phyloP scores from a whole-genome alignment of 2,113 vertebrate species.

The Archilochus colubris region DNA sequence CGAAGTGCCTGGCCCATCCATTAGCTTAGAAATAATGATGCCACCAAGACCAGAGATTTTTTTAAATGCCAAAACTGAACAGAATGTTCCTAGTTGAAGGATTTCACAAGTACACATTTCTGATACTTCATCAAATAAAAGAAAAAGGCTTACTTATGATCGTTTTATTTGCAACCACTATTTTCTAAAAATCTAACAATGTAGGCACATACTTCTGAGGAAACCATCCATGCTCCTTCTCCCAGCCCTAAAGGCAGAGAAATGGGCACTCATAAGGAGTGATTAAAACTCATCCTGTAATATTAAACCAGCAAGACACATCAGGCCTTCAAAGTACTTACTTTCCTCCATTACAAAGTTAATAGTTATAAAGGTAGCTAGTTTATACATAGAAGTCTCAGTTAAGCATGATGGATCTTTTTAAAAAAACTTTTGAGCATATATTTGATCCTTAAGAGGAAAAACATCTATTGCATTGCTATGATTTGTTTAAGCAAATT shows the following conservation, averaged over 20 bases:
- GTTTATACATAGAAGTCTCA: background rate
- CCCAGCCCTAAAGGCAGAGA: background rate
- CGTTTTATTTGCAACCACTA: background rate
- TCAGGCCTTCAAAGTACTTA: background rate
- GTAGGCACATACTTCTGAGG: background rate
- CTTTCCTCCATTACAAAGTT: background rate
- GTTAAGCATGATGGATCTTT: background rate
- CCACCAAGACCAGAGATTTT: background rate
- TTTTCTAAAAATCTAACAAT: background rate
- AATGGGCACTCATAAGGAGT: rapidly evolving
- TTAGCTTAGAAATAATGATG: background rate
- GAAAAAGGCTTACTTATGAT: background rate
- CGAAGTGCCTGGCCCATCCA: background rate
- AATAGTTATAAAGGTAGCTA: background rate
- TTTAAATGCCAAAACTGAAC: background rate
- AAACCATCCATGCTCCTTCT: background rate
- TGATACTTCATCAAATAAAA: background rate
- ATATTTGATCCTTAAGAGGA: background rate
- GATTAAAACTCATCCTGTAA: background rate
- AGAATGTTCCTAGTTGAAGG: background rate
- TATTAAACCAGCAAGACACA: background rate
- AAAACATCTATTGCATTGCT: background rate
- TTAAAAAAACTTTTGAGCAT: background rate
- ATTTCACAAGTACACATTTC: background rate
- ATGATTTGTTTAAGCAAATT: background rate